Evolutionary conservation across 1,140 invertebrate genomes (phyloP).

Genomic region (Calosoma granatense): DNA sequence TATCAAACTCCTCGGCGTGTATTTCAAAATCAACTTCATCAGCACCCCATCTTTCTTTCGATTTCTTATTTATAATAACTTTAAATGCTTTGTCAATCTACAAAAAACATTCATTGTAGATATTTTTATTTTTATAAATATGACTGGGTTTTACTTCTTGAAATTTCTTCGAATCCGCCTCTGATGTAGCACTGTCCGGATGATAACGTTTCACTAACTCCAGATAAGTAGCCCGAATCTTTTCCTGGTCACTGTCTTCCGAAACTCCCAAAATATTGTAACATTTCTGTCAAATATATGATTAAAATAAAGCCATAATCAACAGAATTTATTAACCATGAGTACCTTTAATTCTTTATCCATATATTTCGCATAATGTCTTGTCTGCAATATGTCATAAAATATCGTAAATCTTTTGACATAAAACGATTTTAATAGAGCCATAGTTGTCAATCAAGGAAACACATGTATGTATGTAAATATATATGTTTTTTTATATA

Average conservation of each 20-base stretch:
- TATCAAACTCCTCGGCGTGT: conserved; percentile 39
- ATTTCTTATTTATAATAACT: conserved; percentile 46
- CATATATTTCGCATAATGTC: neutral
- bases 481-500: no score
- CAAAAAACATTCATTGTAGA: conserved; percentile 13
- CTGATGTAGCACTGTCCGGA: conserved; percentile 61
- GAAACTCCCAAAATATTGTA: conserved; percentile 54
- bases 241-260: conserved; percentile 57
- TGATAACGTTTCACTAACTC: conserved; percentile 69
- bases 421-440: neutral
- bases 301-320: neutral
- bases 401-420: neutral
- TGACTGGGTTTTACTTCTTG: conserved; percentile 40
- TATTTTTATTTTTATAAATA: neutral
- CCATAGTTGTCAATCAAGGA: no score
- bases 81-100: conserved; percentile 32
- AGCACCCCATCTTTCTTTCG: conserved; percentile 36
- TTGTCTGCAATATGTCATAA: neutral
- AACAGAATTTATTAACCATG: neutral
- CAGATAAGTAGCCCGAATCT: conserved; percentile 60
- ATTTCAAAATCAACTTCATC: conserved; percentile 24
- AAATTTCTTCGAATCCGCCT: conserved; percentile 62
- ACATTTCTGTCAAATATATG: conserved; percentile 44
- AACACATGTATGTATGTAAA: no score
- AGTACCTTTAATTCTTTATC: neutral